These are phyloP conservation scores for Mormoops blainvillei DNA, from an alignment of 2,113 vertebrate genomes.

Conservation along the genomic window DNA sequence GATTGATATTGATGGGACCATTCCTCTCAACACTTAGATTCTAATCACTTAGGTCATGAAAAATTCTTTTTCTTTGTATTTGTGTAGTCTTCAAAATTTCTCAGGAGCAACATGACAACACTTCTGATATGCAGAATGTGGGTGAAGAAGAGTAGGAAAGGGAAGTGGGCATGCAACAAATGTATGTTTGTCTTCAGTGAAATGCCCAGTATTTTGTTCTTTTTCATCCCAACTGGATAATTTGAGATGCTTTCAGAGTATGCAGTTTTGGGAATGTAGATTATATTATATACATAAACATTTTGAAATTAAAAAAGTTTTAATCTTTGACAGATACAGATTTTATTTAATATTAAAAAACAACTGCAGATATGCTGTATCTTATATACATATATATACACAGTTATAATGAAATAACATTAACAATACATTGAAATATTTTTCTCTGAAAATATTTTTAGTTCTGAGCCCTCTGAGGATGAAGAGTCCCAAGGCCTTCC, in stretches of 20 bases:
- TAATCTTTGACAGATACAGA: background rate
- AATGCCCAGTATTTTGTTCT: background rate
- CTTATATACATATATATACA: background rate
- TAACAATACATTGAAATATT: slow-evolving; percentile 11
- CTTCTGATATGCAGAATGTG: background rate
- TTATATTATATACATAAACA: background rate
- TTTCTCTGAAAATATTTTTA: slow-evolving; percentile 50
- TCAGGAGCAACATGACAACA: background rate
- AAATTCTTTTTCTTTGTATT: background rate
- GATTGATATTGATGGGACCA: background rate
- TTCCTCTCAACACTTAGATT: background rate
- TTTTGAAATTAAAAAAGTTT: background rate
- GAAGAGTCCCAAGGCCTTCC: slow-evolving; percentile 62
- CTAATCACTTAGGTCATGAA: background rate
- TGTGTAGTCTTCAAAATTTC: background rate
- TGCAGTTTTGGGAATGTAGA: background rate
- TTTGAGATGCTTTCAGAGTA: background rate
- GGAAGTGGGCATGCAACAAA: background rate
- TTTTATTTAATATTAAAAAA: slow-evolving; percentile 24
- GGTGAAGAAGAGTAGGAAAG: background rate
- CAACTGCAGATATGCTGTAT: background rate
- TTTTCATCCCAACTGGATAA: background rate
- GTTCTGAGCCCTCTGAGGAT: slow-evolving; percentile 79
- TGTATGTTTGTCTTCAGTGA: background rate
- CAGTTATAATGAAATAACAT: background rate